Base-by-base conservation (phyloP, 2,888 invertebrate genomes). In the Zootermopsis nevadensis region DNA sequence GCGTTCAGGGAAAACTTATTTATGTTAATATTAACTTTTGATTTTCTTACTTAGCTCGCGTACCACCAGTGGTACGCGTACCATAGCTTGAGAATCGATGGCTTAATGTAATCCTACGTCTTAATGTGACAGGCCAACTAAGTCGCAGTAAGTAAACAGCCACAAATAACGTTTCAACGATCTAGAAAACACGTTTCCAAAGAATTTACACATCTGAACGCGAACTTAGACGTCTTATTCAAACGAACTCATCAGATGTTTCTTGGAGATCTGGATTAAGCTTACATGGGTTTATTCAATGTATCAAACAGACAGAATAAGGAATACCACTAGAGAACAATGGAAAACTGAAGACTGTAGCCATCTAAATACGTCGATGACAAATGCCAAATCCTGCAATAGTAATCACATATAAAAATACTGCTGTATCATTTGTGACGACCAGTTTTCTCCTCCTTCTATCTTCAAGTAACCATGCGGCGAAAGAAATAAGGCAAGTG, bases 401-500 rank as follows among this genome's bases (percentile, higher is more conserved):
- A 19, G 3, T 69, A 30, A 69, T 69, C 69, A 33, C 33, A 31
- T 33, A 33, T 69, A 69, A 69, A 69, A 69, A 69, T 69, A 69
- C 31, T 33, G 69, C 69, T 33, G 69, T 4, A 31, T 67, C 67
- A 67, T 33, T 24, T 4, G 69, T 69, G 31, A 7, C n/a, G n/a
- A 60, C n/a, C n/a, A n/a, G 48, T 53, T 19, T 15, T 42, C 38
- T 42, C 12, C 38, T 42, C 12, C 38, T 42, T 42, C 38, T 42
- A 19, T 27, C 60, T 60, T 27, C 60, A n/a, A 6, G 60, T 60
- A 27, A 60, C n/a, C 27, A 60, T 4, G n/a, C 22, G n/a, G 55
- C 24, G 74, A 74, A 72, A 24, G 27, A 77, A 77, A 77, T 53
- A 77, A 74, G 74, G 31, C 38, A 53, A 77, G 77, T 79, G 79